phyloP scores from a whole-genome alignment of 1,140 invertebrate genomes.

The Chlorops oryzae region DNA sequence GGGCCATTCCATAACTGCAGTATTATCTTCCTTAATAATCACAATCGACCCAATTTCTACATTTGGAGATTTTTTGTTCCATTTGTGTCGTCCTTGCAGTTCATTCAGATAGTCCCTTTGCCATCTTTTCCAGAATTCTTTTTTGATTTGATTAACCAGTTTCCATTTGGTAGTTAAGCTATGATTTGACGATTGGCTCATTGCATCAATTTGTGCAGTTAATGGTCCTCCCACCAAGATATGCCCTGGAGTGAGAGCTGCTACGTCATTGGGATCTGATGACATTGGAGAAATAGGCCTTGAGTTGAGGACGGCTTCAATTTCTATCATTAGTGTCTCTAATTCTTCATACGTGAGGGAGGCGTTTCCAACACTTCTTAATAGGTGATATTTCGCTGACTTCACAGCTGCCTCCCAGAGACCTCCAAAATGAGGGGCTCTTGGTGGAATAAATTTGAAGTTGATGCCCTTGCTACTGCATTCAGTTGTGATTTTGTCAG shows the following conservation, averaged over 20 bases:
- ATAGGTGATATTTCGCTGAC: background rate
- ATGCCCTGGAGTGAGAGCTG: slow-evolving; percentile 3
- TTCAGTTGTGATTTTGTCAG: too few relatives aligned
- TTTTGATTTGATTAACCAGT: background rate
- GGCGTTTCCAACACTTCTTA: background rate
- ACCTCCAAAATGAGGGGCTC: slow-evolving; percentile 33
- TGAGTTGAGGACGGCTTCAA: slow-evolving; percentile 4
- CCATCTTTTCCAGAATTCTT: slow-evolving; percentile 20
- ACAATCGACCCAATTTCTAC: slow-evolving; percentile 31
- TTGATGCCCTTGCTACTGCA: slow-evolving; percentile 22
- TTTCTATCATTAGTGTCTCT: background rate
- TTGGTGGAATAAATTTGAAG: slow-evolving; percentile 27
- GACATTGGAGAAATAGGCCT: slow-evolving; percentile 3
- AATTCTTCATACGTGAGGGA: slow-evolving; percentile 7
- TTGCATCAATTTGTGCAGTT: background rate
- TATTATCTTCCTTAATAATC: slow-evolving; percentile 32
- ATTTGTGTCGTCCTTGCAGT: slow-evolving; percentile 35
- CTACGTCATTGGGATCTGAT: background rate
- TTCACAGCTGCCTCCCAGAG: slow-evolving; percentile 22
- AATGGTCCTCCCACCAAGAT: slow-evolving; percentile 3
- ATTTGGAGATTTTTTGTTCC: slow-evolving; percentile 18
- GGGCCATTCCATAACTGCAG: slow-evolving; percentile 41
- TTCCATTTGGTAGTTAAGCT: background rate
- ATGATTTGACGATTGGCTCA: background rate
- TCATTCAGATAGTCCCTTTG: slow-evolving; percentile 24